Evolutionary conservation across 2,113 vertebrate genomes (phyloP).

Genomic region (Cephalopterus ornatus): DNA sequence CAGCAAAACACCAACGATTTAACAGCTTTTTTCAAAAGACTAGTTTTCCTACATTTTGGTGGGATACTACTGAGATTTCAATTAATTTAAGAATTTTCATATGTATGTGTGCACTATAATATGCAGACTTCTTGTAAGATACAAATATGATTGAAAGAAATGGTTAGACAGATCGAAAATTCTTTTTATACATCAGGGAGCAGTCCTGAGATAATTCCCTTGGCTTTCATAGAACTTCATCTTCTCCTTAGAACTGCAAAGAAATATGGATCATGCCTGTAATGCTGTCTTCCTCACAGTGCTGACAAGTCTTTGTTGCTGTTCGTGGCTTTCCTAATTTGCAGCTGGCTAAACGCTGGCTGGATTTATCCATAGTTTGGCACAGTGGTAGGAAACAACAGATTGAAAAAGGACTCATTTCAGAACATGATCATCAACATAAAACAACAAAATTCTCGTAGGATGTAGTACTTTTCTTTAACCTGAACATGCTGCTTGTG

Average conservation of each 20-base stretch:
- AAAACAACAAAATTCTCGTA: not conserved
- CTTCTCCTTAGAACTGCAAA: not conserved
- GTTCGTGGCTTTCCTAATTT: not conserved
- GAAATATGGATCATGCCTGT: not conserved
- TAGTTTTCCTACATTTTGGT: not conserved
- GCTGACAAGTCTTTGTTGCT: not conserved
- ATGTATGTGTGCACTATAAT: not conserved
- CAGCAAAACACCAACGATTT: accelerated
- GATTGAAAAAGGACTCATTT: not conserved
- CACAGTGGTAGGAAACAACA: not conserved
- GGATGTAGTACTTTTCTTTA: not conserved
- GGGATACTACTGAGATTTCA: not conserved
- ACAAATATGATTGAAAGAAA: not conserved
- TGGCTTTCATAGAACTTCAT: not conserved
- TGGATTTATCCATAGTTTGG: not conserved
- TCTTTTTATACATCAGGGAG: not conserved
- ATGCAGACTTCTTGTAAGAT: not conserved
- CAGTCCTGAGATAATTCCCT: not conserved
- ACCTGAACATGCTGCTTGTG: not conserved
- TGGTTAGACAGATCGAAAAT: not conserved
- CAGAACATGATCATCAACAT: not conserved
- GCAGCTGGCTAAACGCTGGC: not conserved
- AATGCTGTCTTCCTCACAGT: not conserved
- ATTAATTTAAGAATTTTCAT: not conserved
- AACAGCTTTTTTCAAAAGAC: not conserved